Conservation (phyloP, 1,140 invertebrate species). For the Drosophila jambulina region DNA sequence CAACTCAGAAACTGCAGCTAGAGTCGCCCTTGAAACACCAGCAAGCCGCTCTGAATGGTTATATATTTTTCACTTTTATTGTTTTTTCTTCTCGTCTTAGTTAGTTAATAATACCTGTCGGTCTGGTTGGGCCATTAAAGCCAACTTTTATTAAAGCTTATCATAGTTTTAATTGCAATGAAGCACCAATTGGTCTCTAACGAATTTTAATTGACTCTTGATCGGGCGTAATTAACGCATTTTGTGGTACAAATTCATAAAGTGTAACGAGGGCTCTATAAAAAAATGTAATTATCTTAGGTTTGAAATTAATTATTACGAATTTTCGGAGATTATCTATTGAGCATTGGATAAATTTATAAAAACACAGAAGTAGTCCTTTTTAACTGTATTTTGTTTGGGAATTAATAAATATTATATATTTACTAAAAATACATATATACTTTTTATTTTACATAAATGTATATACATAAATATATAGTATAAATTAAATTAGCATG, state of each 20-base stretch:
- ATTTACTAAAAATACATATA: too few species aligned
- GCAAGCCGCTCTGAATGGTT: constrained; percentile 15
- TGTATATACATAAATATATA: too few species aligned
- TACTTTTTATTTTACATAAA: too few species aligned
- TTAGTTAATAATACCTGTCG: constrained; percentile 23
- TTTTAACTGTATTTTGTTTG: too few species aligned
- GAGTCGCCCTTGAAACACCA: constrained; percentile 40
- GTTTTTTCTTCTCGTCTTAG: constrained; percentile 3
- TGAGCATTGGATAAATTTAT: too few species aligned
- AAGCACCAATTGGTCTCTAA: constrained; percentile 6
- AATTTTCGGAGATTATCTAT: not conserved
- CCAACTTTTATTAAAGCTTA: constrained; percentile 13
- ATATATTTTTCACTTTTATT: constrained; percentile 33
- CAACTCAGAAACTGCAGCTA: constrained; percentile 7
- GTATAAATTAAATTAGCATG: too few species aligned
- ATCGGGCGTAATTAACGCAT: constrained; percentile 2
- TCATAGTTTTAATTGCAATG: constrained; percentile 2
- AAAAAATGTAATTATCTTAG: not conserved
- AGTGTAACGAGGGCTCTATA: not conserved
- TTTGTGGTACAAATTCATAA: not conserved
- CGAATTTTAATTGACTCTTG: constrained; percentile 8
- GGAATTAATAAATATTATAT: too few species aligned
- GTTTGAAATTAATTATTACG: not conserved
- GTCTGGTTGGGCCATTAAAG: constrained; percentile 21
- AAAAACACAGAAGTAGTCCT: too few species aligned